Evolutionary conservation across 2,113 vertebrate genomes (phyloP).

Genomic region (Tupaia tana): DNA sequence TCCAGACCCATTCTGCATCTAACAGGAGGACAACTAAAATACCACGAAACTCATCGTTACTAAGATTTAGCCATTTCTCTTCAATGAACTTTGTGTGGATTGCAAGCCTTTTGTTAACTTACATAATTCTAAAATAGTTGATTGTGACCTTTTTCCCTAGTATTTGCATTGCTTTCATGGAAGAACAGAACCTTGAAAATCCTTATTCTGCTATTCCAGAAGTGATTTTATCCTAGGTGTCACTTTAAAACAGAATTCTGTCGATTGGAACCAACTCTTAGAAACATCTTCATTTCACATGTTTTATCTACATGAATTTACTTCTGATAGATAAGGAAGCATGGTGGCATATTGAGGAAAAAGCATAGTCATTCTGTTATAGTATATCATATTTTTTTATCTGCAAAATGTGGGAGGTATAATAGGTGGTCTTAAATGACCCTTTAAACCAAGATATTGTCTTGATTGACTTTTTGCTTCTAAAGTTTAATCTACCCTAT

Average conservation of each 20-base stretch:
- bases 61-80: neutral
- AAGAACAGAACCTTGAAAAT: neutral
- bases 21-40: neutral
- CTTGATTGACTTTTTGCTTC: conserved; percentile 44
- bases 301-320: neutral
- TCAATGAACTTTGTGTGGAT: neutral
- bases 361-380: neutral
- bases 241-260: neutral
- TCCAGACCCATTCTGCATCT: neutral
- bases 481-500: neutral
- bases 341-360: neutral
- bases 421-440: neutral
- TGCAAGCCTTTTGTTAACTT: neutral
- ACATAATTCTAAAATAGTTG: neutral
- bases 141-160: neutral
- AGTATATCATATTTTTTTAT: neutral
- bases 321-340: neutral
- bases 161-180: conserved; percentile 23
- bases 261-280: neutral
- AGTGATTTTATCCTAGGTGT: neutral
- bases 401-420: neutral
- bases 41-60: neutral
- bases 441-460: conserved; percentile 1
- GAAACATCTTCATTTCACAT: neutral
- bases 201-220: neutral